phyloP scores from a whole-genome alignment of 2,113 vertebrate species.

The Leptobrachium leishanense region DNA sequence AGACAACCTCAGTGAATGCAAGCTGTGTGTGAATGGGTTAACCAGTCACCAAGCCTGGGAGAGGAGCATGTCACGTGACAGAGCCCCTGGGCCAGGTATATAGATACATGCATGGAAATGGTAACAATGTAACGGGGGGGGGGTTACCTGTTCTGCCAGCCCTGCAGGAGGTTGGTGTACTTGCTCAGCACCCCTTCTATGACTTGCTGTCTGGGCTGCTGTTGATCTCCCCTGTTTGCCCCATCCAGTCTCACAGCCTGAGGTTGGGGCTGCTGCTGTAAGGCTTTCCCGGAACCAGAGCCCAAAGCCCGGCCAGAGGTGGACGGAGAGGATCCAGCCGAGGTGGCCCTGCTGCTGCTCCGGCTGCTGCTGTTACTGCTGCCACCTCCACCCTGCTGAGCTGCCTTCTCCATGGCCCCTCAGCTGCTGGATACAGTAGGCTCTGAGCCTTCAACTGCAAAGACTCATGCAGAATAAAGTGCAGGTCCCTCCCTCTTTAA shows the following conservation, averaged over 20 bases:
- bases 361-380: conserved; percentile 63
- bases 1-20: too few relatives aligned
- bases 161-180: conserved; percentile 96
- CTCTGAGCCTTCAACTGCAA: conserved; percentile 4
- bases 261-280: conserved; percentile 51
- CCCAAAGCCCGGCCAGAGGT: conserved; percentile 55
- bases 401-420: conserved; percentile 63
- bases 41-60: too few relatives aligned
- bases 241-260: conserved; percentile 61
- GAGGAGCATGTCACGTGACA: too few relatives aligned
- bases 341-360: conserved; percentile 69
- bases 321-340: conserved; percentile 62
- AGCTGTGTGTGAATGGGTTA: too few relatives aligned
- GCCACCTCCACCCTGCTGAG: conserved; percentile 45
- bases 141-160: conserved; percentile 94
- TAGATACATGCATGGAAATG: too few relatives aligned
- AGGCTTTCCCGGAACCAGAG: neutral
- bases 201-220: conserved; percentile 62
- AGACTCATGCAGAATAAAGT: conserved; percentile 6
- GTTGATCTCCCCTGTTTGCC: conserved; percentile 55
- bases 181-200: conserved; percentile 92
- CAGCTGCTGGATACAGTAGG: neutral
- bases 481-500: conserved; percentile 17
- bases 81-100: too few relatives aligned
- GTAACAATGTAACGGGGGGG: neutral